Conservation (phyloP, 2,888 invertebrate species). For the Myopa tessellatipennis region DNA sequence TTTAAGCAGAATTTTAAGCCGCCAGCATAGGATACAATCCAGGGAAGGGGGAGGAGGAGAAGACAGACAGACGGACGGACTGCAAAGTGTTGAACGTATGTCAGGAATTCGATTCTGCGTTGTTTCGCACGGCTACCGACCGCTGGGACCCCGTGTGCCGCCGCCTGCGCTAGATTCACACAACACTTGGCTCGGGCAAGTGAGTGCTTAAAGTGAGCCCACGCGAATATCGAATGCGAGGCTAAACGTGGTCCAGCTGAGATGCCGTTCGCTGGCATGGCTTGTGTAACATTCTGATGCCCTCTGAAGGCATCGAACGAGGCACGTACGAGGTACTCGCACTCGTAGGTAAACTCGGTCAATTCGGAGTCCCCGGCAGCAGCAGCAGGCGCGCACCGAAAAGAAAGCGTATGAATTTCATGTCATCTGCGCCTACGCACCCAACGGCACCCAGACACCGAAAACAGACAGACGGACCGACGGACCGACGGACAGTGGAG, state of each 20-base stretch:
- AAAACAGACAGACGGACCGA: neutral
- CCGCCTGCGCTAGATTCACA: constrained; percentile 27
- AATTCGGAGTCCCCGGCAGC: constrained; percentile 14
- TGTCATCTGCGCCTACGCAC: constrained; percentile 22
- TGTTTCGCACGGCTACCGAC: constrained; percentile 44
- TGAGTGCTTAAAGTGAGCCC: constrained; percentile 30
- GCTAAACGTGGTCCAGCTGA: constrained; percentile 42
- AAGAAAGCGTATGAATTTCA: constrained; percentile 16
- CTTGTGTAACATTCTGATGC: constrained; percentile 38
- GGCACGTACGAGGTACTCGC: neutral
- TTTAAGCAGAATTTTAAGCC: constrained; percentile 20
- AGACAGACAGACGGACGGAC: neutral
- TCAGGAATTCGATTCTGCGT: constrained; percentile 38
- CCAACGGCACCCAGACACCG: neutral
- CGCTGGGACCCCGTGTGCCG: constrained; percentile 3
- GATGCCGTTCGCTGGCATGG: constrained; percentile 46
- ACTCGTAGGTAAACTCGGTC: constrained; percentile 11
- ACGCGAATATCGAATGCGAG: neutral
- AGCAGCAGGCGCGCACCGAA: neutral
- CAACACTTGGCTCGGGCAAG: neutral
- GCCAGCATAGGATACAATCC: constrained; percentile 11
- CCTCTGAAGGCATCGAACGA: neutral
- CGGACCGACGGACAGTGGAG: neutral
- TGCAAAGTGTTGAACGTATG: constrained; percentile 35
- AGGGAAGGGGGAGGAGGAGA: neutral